These are phyloP conservation scores for Gymnodraco acuticeps DNA, from an alignment of 2,797 vertebrate species.

Conservation along the genomic window DNA sequence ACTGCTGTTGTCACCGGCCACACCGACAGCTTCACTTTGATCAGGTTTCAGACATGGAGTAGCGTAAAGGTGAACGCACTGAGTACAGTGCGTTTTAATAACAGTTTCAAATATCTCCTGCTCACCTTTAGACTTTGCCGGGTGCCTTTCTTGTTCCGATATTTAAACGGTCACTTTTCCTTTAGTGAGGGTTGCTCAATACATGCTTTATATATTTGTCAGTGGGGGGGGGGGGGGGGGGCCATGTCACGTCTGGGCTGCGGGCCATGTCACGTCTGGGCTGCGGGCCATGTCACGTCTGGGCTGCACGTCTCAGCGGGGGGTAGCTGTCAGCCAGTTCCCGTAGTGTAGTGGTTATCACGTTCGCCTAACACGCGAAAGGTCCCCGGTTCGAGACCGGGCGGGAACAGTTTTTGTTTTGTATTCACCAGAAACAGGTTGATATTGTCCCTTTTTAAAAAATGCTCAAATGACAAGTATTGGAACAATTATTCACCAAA, in stretches of 20 bases:
- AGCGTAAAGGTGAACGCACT: conserved; percentile 22
- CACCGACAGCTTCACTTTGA: not conserved
- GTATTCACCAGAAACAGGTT: no score
- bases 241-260: no score
- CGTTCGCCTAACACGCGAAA: conserved; percentile 51
- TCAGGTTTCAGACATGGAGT: conserved; percentile 18
- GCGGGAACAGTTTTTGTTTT: no score
- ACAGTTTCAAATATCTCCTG: conserved; percentile 1
- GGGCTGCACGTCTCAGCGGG: no score
- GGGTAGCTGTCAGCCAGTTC: conserved; percentile 12
- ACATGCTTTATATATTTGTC: not conserved
- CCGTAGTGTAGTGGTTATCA: conserved; percentile 68
- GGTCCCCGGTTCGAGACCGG: no score
- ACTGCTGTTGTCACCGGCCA: conserved; percentile 3
- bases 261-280: no score
- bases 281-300: no score
- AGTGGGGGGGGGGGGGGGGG: no score
- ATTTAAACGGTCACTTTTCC: not conserved
- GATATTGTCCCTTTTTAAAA: no score
- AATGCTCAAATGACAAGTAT: not conserved
- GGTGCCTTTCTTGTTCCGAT: not conserved
- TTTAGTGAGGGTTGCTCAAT: not conserved
- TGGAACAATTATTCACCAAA: not conserved
- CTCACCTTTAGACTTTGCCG: not conserved
- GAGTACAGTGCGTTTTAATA: conserved; percentile 5